A percentile compares a stretch with the other conserved stretches of the same genome.
Conservation (phyloP, 2,888 invertebrate species). For the Sphinx pinastri region DNA sequence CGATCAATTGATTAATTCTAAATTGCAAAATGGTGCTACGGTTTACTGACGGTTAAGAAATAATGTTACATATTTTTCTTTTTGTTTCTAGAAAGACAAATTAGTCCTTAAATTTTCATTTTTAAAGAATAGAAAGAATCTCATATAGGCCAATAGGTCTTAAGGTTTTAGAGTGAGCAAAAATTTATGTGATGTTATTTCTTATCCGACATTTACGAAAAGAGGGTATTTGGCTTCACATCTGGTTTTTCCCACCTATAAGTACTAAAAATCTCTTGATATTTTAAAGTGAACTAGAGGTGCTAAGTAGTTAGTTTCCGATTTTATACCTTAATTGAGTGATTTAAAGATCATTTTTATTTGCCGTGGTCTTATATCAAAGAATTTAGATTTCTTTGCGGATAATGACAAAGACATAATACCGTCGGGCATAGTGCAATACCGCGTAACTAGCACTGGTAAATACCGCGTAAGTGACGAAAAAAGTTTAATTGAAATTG, state of each 20-base stretch:
- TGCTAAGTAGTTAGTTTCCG: slow-evolving; percentile 20
- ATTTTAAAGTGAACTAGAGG: slow-evolving; percentile 15
- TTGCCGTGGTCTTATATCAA: slow-evolving; percentile 3
- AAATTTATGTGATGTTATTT: neutral
- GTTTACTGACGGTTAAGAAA: neutral
- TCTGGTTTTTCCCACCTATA: slow-evolving; percentile 51
- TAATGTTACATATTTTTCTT: neutral
- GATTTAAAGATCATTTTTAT: slow-evolving; percentile 6
- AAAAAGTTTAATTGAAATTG: too few species aligned
- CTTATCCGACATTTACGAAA: neutral
- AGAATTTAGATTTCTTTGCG: slow-evolving; percentile 4
- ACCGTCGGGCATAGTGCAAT: too few species aligned
- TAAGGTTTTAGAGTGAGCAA: neutral
- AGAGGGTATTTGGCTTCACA: slow-evolving; percentile 2
- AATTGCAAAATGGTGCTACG: slow-evolving; percentile 7
- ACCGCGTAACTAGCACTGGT: too few species aligned
- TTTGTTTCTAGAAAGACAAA: slow-evolving; percentile 15
- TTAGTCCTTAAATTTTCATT: slow-evolving; percentile 17
- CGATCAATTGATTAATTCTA: too few species aligned
- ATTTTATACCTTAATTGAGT: slow-evolving; percentile 12
- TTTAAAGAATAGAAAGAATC: slow-evolving; percentile 5
- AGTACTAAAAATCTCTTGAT: slow-evolving; percentile 11
- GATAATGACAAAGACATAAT: slow-evolving; percentile 28
- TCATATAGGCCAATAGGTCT: neutral
- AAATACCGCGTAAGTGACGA: too few species aligned